Base-by-base conservation (phyloP, 1,140 invertebrate species). In the Scaptomyza pallida region DNA sequence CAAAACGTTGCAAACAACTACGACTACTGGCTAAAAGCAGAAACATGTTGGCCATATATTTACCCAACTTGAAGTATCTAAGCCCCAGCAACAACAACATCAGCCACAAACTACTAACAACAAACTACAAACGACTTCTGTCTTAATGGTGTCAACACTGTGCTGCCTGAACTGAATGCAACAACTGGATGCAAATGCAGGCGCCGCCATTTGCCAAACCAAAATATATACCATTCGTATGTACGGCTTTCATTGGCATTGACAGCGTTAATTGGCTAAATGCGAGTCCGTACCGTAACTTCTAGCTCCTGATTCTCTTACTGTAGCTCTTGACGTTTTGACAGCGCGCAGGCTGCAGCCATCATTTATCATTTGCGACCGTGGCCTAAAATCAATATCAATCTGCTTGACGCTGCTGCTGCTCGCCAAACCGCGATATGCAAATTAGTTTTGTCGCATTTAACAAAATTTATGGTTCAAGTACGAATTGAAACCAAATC, bases 191-290 rank as follows among this genome's bases (percentile, higher is more conserved):
- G 26, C 6, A 13, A 62, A n/a, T 44, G 50, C 40, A 57, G 50
- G 52, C 57, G 43, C 30, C 56, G 44, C 52, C 45, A 16, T 51
- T 40, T 16, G 33, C 50, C 40, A 70, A 45, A 72, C 72, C 48
- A 75, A 75, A 26, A 26, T 5, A 26, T 5, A 26, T 1, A 30
- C 9, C 5, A 30, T 9, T 9, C 9, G 9, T 81, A 79, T 79
- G 72, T 81, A 81, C 76, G 72, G 77, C 77, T 79, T 79, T 81
- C 72, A 81, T 81, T 79, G 77, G 60, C 72, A 79, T 62, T 75
- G 77, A 76, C 77, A 65, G 77, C 77, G 61, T 72, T 79, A 79
- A 79, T 79, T 79, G 77, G 65, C 52, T 40, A 54, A 52, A 51
- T 43, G 56, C 21, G n/a, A 43, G 23, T 37, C 23, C 44, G 60